These are phyloP conservation scores for Melanogrammus aeglefinus DNA, from an alignment of 2,797 vertebrate species.

Conservation along the genomic window DNA sequence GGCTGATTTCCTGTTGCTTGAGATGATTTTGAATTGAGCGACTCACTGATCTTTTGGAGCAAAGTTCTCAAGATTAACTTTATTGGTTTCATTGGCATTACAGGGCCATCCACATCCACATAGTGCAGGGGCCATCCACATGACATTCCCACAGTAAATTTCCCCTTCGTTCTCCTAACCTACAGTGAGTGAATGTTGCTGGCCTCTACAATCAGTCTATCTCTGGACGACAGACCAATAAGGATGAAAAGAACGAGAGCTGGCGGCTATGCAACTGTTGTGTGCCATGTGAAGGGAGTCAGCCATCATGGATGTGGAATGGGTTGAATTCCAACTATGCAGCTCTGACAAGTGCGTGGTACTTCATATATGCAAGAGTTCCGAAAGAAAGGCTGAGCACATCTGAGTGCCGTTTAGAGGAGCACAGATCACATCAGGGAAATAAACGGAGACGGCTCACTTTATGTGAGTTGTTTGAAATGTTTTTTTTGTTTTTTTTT, in stretches of 20 bases:
- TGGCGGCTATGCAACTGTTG: constrained; percentile 53
- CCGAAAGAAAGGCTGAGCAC: constrained; percentile 34
- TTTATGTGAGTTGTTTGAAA: not conserved
- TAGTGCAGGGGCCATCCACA: no score
- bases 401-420: constrained; percentile 34
- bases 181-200: not conserved
- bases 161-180: not conserved
- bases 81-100: not conserved
- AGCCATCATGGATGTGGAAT: constrained; percentile 72
- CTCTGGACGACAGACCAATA: constrained; percentile 19
- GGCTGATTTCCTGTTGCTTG: not conserved
- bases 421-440: constrained; percentile 28
- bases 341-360: constrained; percentile 77
- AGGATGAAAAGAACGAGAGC: not conserved
- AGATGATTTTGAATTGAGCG: not conserved
- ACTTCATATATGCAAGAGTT: constrained; percentile 52
- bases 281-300: constrained; percentile 72
- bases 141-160: no score
- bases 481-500: no score
- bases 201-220: constrained; percentile 1
- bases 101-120: not conserved
- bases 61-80: not conserved
- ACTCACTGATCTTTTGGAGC: not conserved
- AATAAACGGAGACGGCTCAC: not conserved
- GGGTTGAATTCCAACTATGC: constrained; percentile 78